Evolutionary conservation across 2,797 vertebrate species (phyloP), one percentile per base, ranked within the genome.

Genomic region (Cossypha caffra): DNA sequence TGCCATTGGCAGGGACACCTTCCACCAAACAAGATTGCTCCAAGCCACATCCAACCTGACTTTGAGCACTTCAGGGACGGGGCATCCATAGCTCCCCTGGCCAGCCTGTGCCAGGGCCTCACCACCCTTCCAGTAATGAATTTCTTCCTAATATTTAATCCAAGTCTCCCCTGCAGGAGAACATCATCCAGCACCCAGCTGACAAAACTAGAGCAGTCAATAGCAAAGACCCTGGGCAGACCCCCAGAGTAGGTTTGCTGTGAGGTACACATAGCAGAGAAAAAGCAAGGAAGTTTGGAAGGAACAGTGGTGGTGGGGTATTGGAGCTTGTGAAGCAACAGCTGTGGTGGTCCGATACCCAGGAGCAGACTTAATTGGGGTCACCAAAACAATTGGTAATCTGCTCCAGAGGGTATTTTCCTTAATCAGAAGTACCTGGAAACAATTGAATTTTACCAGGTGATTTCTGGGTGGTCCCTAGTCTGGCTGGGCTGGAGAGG

Each of bases 121-220:
- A 25, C 7, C 82, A 47, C 20, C 11, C 29, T 62, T 25, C 15
- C 57, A 25, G 20, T 17, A 26, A 42, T 20, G 2, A 64, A 42
- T 42, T 64, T 57, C 42, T 64, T 48, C 20, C 38, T 29, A 26
- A 21, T 33, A 18, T 17, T 31, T 35, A 62, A 55, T 19, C 35
- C 35, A 42, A 16, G 48, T 29, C 48, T 59, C 24, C 35, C 29
- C 35, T 55, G 64, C 42, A 48, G 24, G 13, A 43, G n/a, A 54
- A 31, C 38, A 37, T 6, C 35, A 11, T 9, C 26, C 33, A 11
- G 54, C 40, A 17, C 14, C 8, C 4, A 16, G 29, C 21, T 33
- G 52, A 1, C 26, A 29, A 4, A 47, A 7, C 1, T 1, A 1
- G 4, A 10, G 19, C 42, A 2, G 9, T 21, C 31, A 2, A 2